Conservation (phyloP, 2,113 vertebrate species). For the Sardina pilchardus region DNA sequence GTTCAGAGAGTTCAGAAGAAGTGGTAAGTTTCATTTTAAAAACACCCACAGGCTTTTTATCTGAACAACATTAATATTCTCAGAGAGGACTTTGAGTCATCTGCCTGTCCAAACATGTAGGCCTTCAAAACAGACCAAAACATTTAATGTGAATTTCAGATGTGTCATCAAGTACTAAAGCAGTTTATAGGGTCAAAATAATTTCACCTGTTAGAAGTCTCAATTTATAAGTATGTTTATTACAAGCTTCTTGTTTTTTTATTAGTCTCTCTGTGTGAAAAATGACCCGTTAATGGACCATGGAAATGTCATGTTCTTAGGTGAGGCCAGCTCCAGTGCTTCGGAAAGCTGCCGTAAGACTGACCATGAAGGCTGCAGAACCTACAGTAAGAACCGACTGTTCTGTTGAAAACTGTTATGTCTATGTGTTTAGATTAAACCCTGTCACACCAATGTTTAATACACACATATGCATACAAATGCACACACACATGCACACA, state of each 20-base stretch:
- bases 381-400: constrained; percentile 50
- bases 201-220: too few relatives aligned
- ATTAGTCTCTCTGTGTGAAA: background rate
- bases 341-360: constrained; percentile 26
- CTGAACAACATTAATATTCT: background rate
- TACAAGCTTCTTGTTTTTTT: background rate
- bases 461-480: background rate
- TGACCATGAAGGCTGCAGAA: constrained; percentile 31
- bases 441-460: background rate
- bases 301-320: constrained; percentile 42
- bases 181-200: background rate
- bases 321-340: constrained; percentile 46
- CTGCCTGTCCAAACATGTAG: background rate
- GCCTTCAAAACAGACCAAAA: background rate
- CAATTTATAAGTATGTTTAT: too few relatives aligned
- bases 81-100: background rate
- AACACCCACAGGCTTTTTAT: constrained; percentile 32
- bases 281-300: background rate
- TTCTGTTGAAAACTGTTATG: background rate
- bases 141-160: background rate
- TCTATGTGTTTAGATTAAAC: background rate
- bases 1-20: constrained; percentile 75
- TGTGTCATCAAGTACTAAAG: background rate
- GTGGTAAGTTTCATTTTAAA: constrained; percentile 43
- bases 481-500: background rate